phyloP scores from a whole-genome alignment of 2,888 invertebrate species.

The Ennomos quercinarius region DNA sequence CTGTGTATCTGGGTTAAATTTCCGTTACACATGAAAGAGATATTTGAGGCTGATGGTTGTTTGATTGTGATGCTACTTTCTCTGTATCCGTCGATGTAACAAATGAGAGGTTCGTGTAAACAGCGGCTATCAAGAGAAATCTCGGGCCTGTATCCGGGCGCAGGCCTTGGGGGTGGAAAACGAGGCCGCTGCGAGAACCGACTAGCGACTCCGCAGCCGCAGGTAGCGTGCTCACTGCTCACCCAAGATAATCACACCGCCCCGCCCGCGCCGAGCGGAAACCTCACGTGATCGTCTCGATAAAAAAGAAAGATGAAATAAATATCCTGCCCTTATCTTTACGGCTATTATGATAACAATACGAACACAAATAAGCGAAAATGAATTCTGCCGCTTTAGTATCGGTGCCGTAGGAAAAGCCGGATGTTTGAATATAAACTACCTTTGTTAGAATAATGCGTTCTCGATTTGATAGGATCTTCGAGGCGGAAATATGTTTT shows the following conservation, averaged over 20 bases:
- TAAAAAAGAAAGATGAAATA: conserved; percentile 32
- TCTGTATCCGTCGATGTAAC: conserved; percentile 53
- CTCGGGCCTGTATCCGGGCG: conserved; percentile 68
- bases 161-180: conserved; percentile 70
- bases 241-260: conserved; percentile 37
- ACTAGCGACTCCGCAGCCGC: conserved; percentile 40
- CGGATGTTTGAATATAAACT: conserved; percentile 81
- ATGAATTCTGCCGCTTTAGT: conserved; percentile 35
- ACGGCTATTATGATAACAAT: conserved; percentile 34
- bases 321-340: conserved; percentile 32
- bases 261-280: conserved; percentile 23
- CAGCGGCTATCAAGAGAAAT: conserved; percentile 75
- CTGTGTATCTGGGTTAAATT: conserved; percentile 47
- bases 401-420: conserved; percentile 58
- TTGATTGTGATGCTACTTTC: conserved; percentile 57
- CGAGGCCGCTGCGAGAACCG: conserved; percentile 51
- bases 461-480: conserved; percentile 70
- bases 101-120: conserved; percentile 63
- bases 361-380: conserved; percentile 31
- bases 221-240: conserved; percentile 55
- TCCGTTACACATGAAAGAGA: conserved; percentile 46
- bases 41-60: conserved; percentile 44
- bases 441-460: conserved; percentile 66
- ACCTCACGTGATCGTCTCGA: conserved; percentile 30
- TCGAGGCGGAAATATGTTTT: conserved; percentile 67